Conservation (phyloP, 2,113 vertebrate species). For the Coregonus clupeaformis region DNA sequence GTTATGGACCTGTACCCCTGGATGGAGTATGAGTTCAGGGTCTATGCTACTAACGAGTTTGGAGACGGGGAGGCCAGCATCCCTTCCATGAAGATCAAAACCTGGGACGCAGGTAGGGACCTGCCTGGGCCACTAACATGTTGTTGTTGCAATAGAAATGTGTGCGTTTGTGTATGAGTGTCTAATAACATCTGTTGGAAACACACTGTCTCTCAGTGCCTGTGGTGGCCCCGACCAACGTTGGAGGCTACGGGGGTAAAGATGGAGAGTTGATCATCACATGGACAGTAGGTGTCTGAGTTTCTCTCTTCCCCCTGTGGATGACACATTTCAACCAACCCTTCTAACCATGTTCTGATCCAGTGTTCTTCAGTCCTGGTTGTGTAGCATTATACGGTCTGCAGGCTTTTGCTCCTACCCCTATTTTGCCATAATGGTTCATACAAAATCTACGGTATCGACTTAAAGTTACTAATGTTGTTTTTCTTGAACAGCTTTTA, state of each 20-base stretch:
- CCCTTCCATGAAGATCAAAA: slow-evolving; percentile 89
- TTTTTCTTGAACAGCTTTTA: too few species aligned
- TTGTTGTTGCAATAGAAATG: not conserved
- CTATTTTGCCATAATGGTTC: too few species aligned
- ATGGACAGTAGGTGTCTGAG: slow-evolving; percentile 82
- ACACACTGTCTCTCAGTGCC: slow-evolving; percentile 77
- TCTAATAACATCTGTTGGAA: not conserved
- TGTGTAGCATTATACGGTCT: too few species aligned
- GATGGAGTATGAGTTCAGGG: slow-evolving; percentile 96
- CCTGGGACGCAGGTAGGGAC: slow-evolving; percentile 84
- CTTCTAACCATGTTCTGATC: too few species aligned
- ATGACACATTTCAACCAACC: too few species aligned
- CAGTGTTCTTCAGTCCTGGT: too few species aligned
- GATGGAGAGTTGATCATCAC: slow-evolving; percentile 92
- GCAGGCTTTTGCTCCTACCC: too few species aligned
- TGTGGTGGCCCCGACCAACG: slow-evolving; percentile 86
- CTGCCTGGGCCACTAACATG: not conserved
- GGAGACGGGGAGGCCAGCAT: slow-evolving; percentile 91
- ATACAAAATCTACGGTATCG: too few species aligned
- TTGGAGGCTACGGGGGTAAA: slow-evolving; percentile 87
- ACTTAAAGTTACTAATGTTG: too few species aligned
- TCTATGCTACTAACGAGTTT: slow-evolving; percentile 87
- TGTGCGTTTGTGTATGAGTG: not conserved
- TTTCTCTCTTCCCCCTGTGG: not conserved
- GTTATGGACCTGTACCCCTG: slow-evolving; percentile 90